phyloP scores from a whole-genome alignment of 2,888 invertebrate genomes.

The Dicranocentrus wangi region DNA sequence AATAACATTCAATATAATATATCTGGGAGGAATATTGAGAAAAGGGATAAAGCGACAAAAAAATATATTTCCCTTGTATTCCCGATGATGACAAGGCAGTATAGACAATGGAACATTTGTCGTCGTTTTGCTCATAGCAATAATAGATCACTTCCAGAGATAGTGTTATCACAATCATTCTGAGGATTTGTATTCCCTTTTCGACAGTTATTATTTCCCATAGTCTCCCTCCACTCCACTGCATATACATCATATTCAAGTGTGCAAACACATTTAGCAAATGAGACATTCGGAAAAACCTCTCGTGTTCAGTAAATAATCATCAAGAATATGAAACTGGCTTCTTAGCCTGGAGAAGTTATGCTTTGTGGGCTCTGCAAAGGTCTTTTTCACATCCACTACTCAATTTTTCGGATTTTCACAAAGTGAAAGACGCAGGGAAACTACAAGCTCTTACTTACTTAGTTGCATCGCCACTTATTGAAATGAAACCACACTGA shows the following conservation, averaged over 20 bases:
- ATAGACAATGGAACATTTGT: background rate
- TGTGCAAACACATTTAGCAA: conserved; percentile 46
- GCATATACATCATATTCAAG: background rate
- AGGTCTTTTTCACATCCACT: background rate
- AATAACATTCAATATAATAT: background rate
- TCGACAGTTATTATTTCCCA: background rate
- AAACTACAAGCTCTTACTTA: background rate
- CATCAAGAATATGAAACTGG: background rate
- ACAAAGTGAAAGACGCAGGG: background rate
- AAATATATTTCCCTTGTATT: background rate
- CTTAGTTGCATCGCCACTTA: too few relatives aligned
- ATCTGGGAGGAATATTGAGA: background rate
- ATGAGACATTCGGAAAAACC: conserved; percentile 12
- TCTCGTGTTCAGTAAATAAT: conserved; percentile 1
- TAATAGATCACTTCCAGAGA: too few relatives aligned
- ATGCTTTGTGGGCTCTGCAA: background rate
- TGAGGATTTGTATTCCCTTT: conserved; percentile 1
- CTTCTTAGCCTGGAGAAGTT: background rate
- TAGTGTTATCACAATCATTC: too few relatives aligned
- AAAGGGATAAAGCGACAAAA: conserved; percentile 8
- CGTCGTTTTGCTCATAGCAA: background rate
- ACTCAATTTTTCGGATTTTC: background rate
- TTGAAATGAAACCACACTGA: conserved; percentile 40
- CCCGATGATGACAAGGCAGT: background rate
- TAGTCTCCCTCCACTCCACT: background rate